Evolutionary conservation across 1,140 invertebrate species (phyloP), one percentile per base, ranked within the genome.

Genomic region (Anastrepha obliqua): DNA sequence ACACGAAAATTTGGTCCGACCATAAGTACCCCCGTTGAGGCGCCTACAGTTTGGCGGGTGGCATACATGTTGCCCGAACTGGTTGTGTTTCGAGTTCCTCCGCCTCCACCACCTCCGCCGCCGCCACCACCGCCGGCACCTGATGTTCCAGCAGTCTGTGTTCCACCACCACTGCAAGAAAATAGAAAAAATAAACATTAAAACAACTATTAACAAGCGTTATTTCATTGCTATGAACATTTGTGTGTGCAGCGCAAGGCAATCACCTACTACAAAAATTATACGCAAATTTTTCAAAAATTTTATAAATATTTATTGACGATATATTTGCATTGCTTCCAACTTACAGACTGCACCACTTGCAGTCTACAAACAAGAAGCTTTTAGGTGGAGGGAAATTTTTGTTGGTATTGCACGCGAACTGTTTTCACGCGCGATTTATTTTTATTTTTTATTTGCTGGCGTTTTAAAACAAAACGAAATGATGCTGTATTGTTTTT

Each of bases 1-100:
- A 99, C 99, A 93, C 98, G 97, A 95, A 99, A 99, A 95, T 99
- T 99, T 90, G 99, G 99, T 90, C 99, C 99, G 91, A 99, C 99
- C 98, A 99, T 99, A 91, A 99, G 96, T 88, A 99, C 97, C 91
- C 96, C 96, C 89, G 97, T 96, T 89, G 95, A 95, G 90, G 96
- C 96, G 93, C 96, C 96, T 91, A 96, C 96, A 91, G 96, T 96
- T 94, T 96, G 96, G 93, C 96, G 94, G 90, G 95, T 95, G 91
- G 95, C 95, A 94, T 97, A 96, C 94, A 96, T 96, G 91, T 95
- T 96, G 94, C 95, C 95, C 93, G 95, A 94, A 90, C 93, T 92
- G 88, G 94, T 93, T 90, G 89, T 85, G 88, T 94, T 95, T 88
- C 94, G 93, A 92, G 94, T 93, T 58, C 88, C 88, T 59, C 65